These are phyloP conservation scores for Neotoxoptera formosana DNA, from an alignment of 1,140 invertebrate species.

Conservation along the genomic window DNA sequence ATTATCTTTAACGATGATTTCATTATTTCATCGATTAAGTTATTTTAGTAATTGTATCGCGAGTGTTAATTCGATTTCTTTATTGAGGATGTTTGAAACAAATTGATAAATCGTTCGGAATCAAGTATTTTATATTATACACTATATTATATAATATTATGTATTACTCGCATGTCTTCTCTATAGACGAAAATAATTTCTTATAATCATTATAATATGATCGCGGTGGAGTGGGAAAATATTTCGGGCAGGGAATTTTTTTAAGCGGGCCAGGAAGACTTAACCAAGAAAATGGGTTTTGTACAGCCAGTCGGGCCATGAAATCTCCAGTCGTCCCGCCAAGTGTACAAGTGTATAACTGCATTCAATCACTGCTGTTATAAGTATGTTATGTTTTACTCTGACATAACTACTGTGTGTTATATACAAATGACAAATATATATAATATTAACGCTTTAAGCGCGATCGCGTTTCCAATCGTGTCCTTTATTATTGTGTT, in stretches of 20 bases:
- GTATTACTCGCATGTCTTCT: not conserved
- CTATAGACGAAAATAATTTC: not conserved
- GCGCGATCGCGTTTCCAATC: not conserved
- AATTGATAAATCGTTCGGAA: not conserved
- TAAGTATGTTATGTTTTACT: not conserved
- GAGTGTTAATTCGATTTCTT: not conserved
- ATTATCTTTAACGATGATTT: not conserved
- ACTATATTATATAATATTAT: too few relatives aligned
- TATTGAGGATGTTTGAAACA: not conserved
- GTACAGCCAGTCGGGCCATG: too few relatives aligned
- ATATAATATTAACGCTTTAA: not conserved
- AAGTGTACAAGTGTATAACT: not conserved
- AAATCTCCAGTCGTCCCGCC: too few relatives aligned
- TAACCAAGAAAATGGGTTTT: too few relatives aligned
- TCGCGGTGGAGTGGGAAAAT: too few relatives aligned
- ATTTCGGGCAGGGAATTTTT: too few relatives aligned
- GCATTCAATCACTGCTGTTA: not conserved
- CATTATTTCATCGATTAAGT: not conserved
- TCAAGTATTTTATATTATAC: not conserved
- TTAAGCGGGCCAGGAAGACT: too few relatives aligned
- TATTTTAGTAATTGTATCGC: not conserved
- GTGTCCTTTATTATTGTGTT: not conserved
- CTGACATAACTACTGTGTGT: not conserved
- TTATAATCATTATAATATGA: not conserved
- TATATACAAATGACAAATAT: not conserved